Evolutionary conservation across 2,113 vertebrate species (phyloP), one percentile per base, ranked within the genome.

Genomic region (Chauna torquata): DNA sequence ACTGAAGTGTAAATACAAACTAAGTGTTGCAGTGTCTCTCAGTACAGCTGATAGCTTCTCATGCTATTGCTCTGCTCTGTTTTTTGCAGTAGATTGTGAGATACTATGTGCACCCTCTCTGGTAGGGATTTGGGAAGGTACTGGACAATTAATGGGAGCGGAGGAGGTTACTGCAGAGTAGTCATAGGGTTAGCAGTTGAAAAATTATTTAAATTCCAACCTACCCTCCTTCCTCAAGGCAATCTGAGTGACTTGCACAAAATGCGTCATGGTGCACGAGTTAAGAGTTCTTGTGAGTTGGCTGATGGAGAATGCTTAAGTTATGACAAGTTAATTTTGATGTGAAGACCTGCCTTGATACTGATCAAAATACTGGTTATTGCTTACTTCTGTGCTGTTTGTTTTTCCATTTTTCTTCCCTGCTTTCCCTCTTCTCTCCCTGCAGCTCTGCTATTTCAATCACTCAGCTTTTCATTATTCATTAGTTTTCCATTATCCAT

Each of bases 381-480:
- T 84, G 54, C 45, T 86, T 79, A 83, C 34, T 83, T 87, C 49
- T 65, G 28, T 65, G 58, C 36, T 76, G 32, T 45, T 89, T 82
- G 34, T 10, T 95, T 92, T 85, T 25, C 47, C 70, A 62, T 57
- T 87, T 86, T 64, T 47, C 17, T 47, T 92, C 57, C 24, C 77
- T 87, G 78, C 44, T 87, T 92, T 94, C 30, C 64, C n/a, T 47
- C 18, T 91, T 72, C 40, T 69, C 28, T 75, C 82, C 72, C 72
- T 32, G 36, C 72, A 92, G 77, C 91, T 94, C 92, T 92, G 59
- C 64, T 94, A 74, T 94, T 96, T 91, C 84, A 91, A 66, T 94
- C 95, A 91, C 45, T 90, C 66, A 42, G 83, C 42, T 94, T 86
- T 91, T 94, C 70, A 91, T 91, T 97, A 94, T 93, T 95, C 84